Conservation (phyloP, 1,140 invertebrate species). For the Atta cephalotes region DNA sequence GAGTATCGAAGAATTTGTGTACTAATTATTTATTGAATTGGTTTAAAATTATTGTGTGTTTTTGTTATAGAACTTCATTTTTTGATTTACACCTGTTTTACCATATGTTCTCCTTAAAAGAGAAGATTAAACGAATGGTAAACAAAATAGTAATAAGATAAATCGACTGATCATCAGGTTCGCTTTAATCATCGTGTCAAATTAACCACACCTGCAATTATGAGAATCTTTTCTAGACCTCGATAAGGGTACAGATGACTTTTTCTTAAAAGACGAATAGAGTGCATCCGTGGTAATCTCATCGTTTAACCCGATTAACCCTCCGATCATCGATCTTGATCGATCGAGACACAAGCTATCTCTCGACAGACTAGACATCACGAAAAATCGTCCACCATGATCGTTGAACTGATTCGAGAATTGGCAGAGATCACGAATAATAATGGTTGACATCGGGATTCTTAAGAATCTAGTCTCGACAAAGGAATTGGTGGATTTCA, state of each 20-base stretch:
- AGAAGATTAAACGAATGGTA: no score
- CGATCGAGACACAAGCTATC: constrained; percentile 11
- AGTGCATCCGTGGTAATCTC: constrained; percentile 37
- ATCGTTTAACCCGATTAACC: constrained; percentile 62
- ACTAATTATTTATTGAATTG: neutral
- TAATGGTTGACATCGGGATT: constrained; percentile 33
- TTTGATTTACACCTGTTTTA: neutral
- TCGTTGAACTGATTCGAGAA: constrained; percentile 16
- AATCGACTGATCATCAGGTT: neutral
- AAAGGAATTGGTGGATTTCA: constrained; percentile 17
- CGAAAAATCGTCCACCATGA: constrained; percentile 33
- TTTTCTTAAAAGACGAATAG: constrained; percentile 36
- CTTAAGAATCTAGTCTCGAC: neutral
- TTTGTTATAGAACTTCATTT: neutral
- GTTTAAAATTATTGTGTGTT: neutral
- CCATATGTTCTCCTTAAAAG: no score
- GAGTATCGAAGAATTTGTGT: neutral
- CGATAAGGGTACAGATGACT: constrained; percentile 7
- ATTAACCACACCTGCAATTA: constrained; percentile 46
- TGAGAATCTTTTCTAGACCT: neutral
- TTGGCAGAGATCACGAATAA: constrained; percentile 40
- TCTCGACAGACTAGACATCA: neutral
- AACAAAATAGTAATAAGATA: neutral
- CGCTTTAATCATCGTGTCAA: constrained; percentile 28
- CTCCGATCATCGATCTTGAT: constrained; percentile 46